These are phyloP conservation scores for Hydrocynus forskahlii DNA, from an alignment of 2,797 vertebrate species.

Conservation along the genomic window DNA sequence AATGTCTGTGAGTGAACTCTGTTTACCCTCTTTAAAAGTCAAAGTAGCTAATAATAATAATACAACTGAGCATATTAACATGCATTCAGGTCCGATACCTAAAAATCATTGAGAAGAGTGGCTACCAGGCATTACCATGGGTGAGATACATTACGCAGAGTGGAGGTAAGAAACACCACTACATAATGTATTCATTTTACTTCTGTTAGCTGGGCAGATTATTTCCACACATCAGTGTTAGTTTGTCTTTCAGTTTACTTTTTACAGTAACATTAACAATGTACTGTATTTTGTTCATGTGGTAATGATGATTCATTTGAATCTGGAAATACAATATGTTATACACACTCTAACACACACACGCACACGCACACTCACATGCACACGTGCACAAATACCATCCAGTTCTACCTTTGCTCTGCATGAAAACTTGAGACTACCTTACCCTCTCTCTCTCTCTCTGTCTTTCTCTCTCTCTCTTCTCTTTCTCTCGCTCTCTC, in stretches of 20 bases:
- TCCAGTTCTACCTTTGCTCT: constrained; percentile 29
- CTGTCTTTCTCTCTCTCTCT: not conserved
- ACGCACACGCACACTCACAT: not conserved
- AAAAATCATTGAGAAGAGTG: constrained; percentile 86
- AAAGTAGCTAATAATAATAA: no score
- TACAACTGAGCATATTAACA: not conserved
- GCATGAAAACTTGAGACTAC: constrained; percentile 33
- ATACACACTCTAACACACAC: not conserved
- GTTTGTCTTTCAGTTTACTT: no score
- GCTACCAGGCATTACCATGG: constrained; percentile 84
- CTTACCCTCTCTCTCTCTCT: not conserved
- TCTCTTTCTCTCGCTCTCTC: not conserved
- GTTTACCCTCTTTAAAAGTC: not conserved
- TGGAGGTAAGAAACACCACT: constrained; percentile 74
- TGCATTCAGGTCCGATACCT: constrained; percentile 79
- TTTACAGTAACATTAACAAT: no score
- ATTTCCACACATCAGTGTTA: not conserved
- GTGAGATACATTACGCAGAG: constrained; percentile 86
- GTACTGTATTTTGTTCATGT: no score
- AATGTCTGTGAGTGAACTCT: not conserved
- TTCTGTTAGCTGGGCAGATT: not conserved
- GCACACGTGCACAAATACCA: constrained; percentile 8
- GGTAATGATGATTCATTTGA: no score
- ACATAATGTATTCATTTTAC: not conserved
- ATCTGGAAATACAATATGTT: no score